A percentile compares a stretch with the other conserved stretches of the same genome.
phyloP scores from a whole-genome alignment of 2,888 invertebrate genomes.

The Hylaea fasciaria region DNA sequence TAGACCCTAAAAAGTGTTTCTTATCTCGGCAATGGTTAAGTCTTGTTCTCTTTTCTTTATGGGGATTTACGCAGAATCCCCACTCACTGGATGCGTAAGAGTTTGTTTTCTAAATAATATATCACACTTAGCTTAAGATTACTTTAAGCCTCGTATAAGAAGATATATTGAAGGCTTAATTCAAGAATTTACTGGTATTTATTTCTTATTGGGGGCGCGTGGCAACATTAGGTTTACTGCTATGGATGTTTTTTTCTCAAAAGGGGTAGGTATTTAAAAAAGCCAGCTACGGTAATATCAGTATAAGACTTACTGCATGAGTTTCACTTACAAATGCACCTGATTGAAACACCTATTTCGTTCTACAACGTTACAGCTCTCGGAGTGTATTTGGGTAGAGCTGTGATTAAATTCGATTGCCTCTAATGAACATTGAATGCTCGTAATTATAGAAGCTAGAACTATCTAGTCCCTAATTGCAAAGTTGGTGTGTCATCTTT shows the following conservation, averaged over 20 bases:
- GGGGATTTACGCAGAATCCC: slow-evolving; percentile 56
- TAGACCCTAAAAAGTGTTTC: slow-evolving; percentile 26
- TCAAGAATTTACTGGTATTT: slow-evolving; percentile 55
- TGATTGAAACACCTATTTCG: slow-evolving; percentile 10
- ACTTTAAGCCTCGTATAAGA: slow-evolving; percentile 66
- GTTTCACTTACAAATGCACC: not conserved
- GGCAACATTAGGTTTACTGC: slow-evolving; percentile 37
- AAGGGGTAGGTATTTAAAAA: no score
- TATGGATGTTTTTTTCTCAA: slow-evolving; percentile 1
- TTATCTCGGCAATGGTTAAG: slow-evolving; percentile 51
- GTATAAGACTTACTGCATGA: no score
- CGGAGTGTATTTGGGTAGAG: slow-evolving; percentile 35
- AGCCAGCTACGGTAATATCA: no score
- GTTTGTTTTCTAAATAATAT: slow-evolving; percentile 73
- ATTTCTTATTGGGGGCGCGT: slow-evolving; percentile 53
- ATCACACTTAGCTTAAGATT: slow-evolving; percentile 76
- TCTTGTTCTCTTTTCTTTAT: slow-evolving; percentile 58
- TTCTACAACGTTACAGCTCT: slow-evolving; percentile 32
- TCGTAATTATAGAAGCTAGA: slow-evolving; percentile 7
- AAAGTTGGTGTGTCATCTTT: no score
- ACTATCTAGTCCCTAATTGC: no score
- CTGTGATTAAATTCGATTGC: slow-evolving; percentile 35
- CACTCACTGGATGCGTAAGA: slow-evolving; percentile 52
- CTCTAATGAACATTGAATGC: slow-evolving; percentile 42
- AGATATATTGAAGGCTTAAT: slow-evolving; percentile 72